Percentiles rank a stretch among this genome's conserved stretches.
Conservation (phyloP, 2,797 vertebrate species). For the Anas bahamensis region DNA sequence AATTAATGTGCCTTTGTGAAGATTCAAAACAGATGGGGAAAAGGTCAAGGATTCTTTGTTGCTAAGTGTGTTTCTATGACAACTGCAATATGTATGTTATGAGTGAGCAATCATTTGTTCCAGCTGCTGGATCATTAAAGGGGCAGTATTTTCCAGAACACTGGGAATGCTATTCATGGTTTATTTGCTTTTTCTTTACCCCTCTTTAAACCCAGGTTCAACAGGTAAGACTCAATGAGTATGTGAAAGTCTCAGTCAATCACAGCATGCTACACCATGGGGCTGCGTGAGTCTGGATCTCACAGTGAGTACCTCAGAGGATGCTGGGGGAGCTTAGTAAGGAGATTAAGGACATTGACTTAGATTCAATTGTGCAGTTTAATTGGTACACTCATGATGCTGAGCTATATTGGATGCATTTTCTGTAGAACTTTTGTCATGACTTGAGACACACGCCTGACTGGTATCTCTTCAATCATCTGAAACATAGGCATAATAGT, state of each 20-base stretch:
- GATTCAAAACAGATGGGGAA: slow-evolving; percentile 80
- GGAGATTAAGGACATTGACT: background rate
- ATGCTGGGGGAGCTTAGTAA: background rate
- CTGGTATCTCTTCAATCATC: background rate
- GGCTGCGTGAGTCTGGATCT: background rate
- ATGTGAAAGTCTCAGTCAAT: background rate
- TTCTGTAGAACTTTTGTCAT: background rate
- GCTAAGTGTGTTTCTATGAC: slow-evolving; percentile 80
- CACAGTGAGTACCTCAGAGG: background rate
- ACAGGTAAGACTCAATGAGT: background rate
- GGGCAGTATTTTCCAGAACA: background rate
- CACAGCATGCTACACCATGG: rapidly evolving
- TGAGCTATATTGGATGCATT: background rate
- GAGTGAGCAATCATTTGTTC: slow-evolving; percentile 76
- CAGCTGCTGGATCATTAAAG: slow-evolving; percentile 73
- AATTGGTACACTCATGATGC: background rate
- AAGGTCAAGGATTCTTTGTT: slow-evolving; percentile 84
- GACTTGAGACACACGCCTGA: rapidly evolving
- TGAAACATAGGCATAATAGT: background rate
- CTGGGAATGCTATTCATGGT: background rate
- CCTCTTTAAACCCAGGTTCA: background rate
- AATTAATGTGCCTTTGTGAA: slow-evolving; percentile 77
- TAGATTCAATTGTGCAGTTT: background rate
- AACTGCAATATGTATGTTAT: slow-evolving; percentile 73
- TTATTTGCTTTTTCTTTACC: slow-evolving; percentile 50